phyloP scores from a whole-genome alignment of 2,888 invertebrate genomes.

The Tryphoninae sp. region DNA sequence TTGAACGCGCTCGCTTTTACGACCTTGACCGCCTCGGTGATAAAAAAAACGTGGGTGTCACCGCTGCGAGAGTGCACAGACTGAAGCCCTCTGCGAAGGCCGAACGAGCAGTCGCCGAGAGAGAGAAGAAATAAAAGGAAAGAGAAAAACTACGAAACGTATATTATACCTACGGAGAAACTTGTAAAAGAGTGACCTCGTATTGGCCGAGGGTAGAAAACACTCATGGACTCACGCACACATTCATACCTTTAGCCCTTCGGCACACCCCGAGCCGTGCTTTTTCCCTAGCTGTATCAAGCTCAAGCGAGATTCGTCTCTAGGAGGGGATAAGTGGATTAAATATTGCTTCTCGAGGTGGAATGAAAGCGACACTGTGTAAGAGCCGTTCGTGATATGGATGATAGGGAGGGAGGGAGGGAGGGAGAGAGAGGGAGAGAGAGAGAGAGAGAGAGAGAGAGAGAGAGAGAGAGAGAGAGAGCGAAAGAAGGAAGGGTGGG shows the following conservation, averaged over 20 bases:
- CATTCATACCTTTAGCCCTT: conserved; percentile 1
- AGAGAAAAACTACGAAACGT: conserved; percentile 40
- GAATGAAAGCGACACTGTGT: conserved; percentile 45
- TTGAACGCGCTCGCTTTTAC: not conserved
- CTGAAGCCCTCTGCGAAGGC: conserved; percentile 48
- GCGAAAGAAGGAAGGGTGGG: not conserved
- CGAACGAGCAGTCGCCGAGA: conserved; percentile 6
- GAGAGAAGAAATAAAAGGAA: conserved; percentile 10
- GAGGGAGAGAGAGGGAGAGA: conserved; percentile 10
- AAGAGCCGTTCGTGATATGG: conserved; percentile 37
- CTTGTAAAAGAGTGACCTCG: conserved; percentile 61
- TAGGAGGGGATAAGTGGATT: conserved; percentile 58
- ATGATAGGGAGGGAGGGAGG: not conserved
- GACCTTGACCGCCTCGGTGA: conserved; percentile 50
- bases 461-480: conserved; percentile 5
- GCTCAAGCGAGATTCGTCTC: conserved; percentile 11
- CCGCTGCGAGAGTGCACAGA: conserved; percentile 42
- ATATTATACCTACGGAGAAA: conserved; percentile 48
- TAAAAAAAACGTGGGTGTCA: conserved; percentile 29
- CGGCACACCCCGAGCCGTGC: conserved; percentile 19
- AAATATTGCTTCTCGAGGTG: conserved; percentile 60
- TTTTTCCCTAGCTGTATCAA: conserved; percentile 31
- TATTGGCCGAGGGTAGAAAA: conserved; percentile 1
- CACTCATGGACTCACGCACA: conserved; percentile 1
- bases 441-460: not conserved